A percentile compares a stretch with the other conserved stretches of the same genome.
Conservation (phyloP, 2,888 invertebrate genomes). For the Drosophila histrio region DNA sequence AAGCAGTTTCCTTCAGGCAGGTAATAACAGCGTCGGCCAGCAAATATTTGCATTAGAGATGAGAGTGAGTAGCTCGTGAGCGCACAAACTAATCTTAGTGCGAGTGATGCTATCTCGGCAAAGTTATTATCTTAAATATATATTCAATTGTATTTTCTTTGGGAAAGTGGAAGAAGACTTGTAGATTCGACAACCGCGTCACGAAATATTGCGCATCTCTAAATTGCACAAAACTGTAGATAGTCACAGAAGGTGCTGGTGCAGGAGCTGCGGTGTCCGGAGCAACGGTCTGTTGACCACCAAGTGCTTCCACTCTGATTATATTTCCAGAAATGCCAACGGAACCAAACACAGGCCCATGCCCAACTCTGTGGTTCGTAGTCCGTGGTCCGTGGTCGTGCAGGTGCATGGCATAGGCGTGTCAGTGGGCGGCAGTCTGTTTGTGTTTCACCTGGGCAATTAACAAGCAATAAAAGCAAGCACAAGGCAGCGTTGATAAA, state of each 20-base stretch:
- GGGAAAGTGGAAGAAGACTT: background rate
- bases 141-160: background rate
- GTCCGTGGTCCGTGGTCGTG: conserved; percentile 3
- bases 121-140: background rate
- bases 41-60: conserved; percentile 53
- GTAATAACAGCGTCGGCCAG: conserved; percentile 57
- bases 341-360: background rate
- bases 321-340: conserved; percentile 46
- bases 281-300: conserved; percentile 43
- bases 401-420: conserved; percentile 68
- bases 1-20: conserved; percentile 32
- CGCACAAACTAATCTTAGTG: background rate
- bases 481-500: conserved; percentile 56
- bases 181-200: conserved; percentile 7
- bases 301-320: conserved; percentile 61
- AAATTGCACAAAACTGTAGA: conserved; percentile 4
- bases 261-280: conserved; percentile 17
- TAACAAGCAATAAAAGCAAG: conserved; percentile 74
- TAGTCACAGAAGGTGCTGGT: conserved; percentile 9
- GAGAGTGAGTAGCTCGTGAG: conserved; percentile 28
- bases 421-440: conserved; percentile 34
- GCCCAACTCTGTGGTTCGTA: background rate
- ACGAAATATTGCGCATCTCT: conserved; percentile 16
- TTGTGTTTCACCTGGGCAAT: conserved; percentile 68
- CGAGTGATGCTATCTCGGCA: too few relatives aligned